Base-by-base conservation (phyloP, 1,140 invertebrate genomes). In the Zophobas atratus region DNA sequence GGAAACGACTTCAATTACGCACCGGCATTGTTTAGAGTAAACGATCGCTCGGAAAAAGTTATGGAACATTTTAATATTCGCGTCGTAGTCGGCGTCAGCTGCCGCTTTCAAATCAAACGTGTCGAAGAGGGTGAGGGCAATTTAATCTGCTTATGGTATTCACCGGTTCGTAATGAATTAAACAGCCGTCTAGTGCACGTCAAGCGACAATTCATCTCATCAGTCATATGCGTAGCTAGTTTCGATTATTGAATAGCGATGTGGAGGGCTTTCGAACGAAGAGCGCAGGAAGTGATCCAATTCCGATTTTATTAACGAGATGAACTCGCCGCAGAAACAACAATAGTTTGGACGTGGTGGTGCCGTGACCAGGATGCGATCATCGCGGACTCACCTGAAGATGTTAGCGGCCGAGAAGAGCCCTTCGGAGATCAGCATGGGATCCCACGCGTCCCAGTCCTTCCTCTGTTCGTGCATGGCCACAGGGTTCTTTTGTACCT, bases 341-440 rank as follows among this genome's bases (percentile, higher is more conserved):
- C 8, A 51, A 51, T 20, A 20, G 20, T 46, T 46, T 46, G 43
- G 43, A 46, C 3, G 3, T 46, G 43, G 3, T 46, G 8, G 8
- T 46, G 8, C 3, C 3, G 43, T 8, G 8, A 4, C 3, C 8
- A 46, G 43, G 3, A 46, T 3, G 3, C 3, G 3, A 46, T 46
- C 0, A 5, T 39, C 4, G 63, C 4, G 3, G 2, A 33, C 8
- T 80, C 83, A 92, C 92, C 92, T 93, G 86, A 97, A 98, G 86
- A 99, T 99, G 88, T 99, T 99, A 70, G 97, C 97, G 8, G 97
- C 97, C 6, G 97, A 98, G 88, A 99, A 99, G 8, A 99, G 91
- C 4, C 97, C 97, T 88, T 99, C 98, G 0, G 96, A 96, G 55
- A 99, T 96, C 60, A 99, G 91, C 93, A 98, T 98, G 0, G 97